Conservation (phyloP, 2,888 invertebrate genomes). For the Callyntrura guangdongensis region DNA sequence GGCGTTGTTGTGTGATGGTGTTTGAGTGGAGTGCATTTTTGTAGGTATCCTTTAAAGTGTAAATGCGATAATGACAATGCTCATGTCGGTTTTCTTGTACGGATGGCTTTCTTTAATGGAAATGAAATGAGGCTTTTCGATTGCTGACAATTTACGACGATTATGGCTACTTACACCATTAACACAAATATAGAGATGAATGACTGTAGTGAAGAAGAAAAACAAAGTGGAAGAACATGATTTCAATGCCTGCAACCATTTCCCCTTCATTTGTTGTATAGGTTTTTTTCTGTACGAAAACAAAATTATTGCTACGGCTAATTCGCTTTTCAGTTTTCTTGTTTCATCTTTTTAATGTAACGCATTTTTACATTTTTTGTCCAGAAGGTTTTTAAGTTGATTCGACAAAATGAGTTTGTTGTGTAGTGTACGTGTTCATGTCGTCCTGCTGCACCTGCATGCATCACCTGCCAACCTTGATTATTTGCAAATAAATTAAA, state of each 20-base stretch:
- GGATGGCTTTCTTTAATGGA: slow-evolving; percentile 42
- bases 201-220: not conserved
- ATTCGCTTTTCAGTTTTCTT: slow-evolving; percentile 29
- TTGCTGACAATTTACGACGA: slow-evolving; percentile 45
- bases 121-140: slow-evolving; percentile 43
- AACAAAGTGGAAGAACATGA: slow-evolving; percentile 52
- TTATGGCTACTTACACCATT: slow-evolving; percentile 24
- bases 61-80: slow-evolving; percentile 33
- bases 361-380: slow-evolving; percentile 23
- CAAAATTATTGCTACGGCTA: slow-evolving; percentile 19
- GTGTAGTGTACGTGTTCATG: not conserved
- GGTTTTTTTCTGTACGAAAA: slow-evolving; percentile 23
- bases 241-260: slow-evolving; percentile 70
- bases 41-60: not conserved
- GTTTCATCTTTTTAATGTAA: not conserved
- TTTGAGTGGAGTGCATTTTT: no score
- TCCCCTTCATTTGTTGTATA: slow-evolving; percentile 66
- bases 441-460: slow-evolving; percentile 40
- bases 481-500: slow-evolving; percentile 76
- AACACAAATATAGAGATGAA: slow-evolving; percentile 19
- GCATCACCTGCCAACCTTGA: slow-evolving; percentile 75
- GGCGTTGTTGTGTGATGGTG: not conserved
- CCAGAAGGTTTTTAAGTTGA: slow-evolving; percentile 41
- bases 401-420: not conserved
- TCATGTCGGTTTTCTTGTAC: not conserved